A percentile compares a stretch with the other conserved stretches of the same genome.
Evolutionary conservation across 2,113 vertebrate genomes (phyloP).

Genomic region (Dasyprocta punctata): DNA sequence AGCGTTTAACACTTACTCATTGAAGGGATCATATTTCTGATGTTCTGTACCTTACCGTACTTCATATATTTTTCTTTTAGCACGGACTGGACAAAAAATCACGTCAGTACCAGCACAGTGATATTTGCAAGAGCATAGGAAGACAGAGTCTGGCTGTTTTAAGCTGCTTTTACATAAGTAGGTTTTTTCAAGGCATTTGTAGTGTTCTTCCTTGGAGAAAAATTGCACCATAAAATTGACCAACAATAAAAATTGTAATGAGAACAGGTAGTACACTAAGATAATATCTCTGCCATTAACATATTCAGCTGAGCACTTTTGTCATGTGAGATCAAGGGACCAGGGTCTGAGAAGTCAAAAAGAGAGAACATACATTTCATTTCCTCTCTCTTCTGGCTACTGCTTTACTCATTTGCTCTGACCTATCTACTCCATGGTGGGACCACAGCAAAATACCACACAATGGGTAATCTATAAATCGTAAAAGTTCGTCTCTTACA

Average conservation of each 20-base stretch:
- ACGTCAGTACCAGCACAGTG: background rate
- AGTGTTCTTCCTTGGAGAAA: background rate
- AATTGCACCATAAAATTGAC: background rate
- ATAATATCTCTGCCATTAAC: background rate
- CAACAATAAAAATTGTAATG: conserved; percentile 1
- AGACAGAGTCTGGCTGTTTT: background rate
- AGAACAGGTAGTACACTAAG: background rate
- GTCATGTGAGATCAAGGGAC: background rate
- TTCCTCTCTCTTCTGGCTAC: background rate
- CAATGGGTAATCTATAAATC: background rate
- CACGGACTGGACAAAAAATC: background rate
- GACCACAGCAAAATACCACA: background rate
- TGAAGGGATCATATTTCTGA: background rate
- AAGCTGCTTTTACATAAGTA: background rate
- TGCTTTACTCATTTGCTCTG: background rate
- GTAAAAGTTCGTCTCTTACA: background rate
- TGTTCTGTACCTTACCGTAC: background rate
- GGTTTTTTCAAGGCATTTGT: background rate
- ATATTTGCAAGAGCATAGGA: background rate
- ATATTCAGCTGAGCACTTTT: background rate
- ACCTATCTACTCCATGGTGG: background rate
- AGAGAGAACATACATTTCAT: background rate
- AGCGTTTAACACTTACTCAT: background rate
- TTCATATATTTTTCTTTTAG: background rate
- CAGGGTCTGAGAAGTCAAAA: background rate